Evolutionary conservation across 1,140 invertebrate genomes (phyloP).

Genomic region (Hypsibius dujardini): DNA sequence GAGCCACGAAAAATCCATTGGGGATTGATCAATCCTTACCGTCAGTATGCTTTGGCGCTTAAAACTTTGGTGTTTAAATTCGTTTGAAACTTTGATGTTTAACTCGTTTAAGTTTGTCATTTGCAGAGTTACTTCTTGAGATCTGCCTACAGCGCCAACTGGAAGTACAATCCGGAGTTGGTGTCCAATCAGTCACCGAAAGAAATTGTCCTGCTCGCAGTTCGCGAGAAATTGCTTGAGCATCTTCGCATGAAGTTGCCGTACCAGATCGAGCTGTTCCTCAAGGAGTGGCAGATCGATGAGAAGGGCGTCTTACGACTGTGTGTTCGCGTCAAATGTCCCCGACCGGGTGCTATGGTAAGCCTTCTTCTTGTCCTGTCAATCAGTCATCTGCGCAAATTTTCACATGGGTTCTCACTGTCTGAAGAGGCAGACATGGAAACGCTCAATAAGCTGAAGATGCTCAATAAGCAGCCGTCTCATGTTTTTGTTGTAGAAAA

Average conservation of each 20-base stretch:
- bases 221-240: constrained; percentile 60
- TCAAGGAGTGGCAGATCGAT: constrained; percentile 27
- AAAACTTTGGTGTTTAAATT: too few species aligned
- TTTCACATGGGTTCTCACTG: too few species aligned
- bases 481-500: constrained; percentile 35
- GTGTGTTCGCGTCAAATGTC: constrained; percentile 44
- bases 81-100: too few species aligned
- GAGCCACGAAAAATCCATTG: neutral
- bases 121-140: constrained; percentile 49
- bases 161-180: constrained; percentile 45
- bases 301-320: constrained; percentile 39
- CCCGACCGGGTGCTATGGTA: constrained; percentile 36
- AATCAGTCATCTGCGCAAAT: too few species aligned
- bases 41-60: too few species aligned
- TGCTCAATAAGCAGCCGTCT: too few species aligned
- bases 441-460: too few species aligned
- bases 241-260: constrained; percentile 60
- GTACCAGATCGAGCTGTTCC: constrained; percentile 44
- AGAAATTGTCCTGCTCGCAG: constrained; percentile 47
- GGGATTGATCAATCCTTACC: neutral
- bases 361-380: too few species aligned
- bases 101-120: neutral
- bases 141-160: constrained; percentile 43
- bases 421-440: too few species aligned
- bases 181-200: constrained; percentile 53